Percentiles rank a stretch among this genome's conserved stretches.
phyloP scores from a whole-genome alignment of 2,797 vertebrate species.

The Aplochiton taeniatus region DNA sequence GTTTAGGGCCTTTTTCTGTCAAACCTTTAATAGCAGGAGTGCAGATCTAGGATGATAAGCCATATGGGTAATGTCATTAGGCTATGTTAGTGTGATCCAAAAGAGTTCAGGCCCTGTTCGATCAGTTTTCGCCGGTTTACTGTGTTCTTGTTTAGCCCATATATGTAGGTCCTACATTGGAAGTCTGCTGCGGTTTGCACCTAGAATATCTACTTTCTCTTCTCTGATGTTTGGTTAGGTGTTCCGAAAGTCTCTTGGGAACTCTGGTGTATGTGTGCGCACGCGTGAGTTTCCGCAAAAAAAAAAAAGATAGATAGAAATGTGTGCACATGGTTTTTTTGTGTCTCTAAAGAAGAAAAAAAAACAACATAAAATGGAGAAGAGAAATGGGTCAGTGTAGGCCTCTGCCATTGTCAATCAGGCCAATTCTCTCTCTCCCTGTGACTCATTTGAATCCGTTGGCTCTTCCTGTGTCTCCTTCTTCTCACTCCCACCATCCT shows the following conservation, averaged over 20 bases:
- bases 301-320: constrained; percentile 20
- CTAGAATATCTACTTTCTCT: no score
- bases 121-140: no score
- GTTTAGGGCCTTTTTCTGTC: no score
- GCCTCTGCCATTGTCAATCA: constrained; percentile 47
- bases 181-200: neutral
- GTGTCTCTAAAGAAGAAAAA: constrained; percentile 1
- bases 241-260: neutral
- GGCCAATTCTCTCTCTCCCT: constrained; percentile 42
- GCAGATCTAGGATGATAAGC: no score
- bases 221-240: constrained; percentile 12
- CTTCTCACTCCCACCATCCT: constrained; percentile 14
- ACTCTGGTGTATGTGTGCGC: no score
- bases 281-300: no score
- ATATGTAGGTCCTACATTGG: no score
- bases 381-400: constrained; percentile 59
- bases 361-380: constrained; percentile 19
- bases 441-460: constrained; percentile 23
- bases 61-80: no score
- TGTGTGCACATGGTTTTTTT: constrained; percentile 18
- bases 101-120: no score
- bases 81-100: no score
- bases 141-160: no score
- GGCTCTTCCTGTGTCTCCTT: constrained; percentile 7
- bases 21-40: no score